A percentile compares a stretch with the other conserved stretches of the same genome.
Evolutionary conservation across 2,113 vertebrate genomes (phyloP).

Genomic region (Cacatua alba): DNA sequence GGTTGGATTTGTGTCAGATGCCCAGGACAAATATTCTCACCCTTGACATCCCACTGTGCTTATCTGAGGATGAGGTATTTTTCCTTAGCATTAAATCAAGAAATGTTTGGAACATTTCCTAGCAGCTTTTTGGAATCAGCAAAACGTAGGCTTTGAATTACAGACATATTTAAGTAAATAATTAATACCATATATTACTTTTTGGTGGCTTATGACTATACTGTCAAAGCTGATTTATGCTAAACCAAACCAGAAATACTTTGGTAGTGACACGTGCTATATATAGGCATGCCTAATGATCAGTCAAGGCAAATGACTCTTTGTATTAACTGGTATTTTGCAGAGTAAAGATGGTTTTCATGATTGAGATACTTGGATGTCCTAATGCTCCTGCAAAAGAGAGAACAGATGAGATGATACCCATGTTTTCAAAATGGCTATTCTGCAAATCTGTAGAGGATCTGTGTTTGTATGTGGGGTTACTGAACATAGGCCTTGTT

Average conservation of each 20-base stretch:
- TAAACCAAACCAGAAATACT: slow-evolving; percentile 16
- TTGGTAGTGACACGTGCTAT: background rate
- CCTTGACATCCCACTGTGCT: background rate
- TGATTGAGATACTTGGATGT: background rate
- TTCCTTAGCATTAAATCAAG: slow-evolving; percentile 14
- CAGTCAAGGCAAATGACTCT: background rate
- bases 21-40: background rate
- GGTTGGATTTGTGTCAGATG: background rate
- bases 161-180: background rate
- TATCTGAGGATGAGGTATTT: background rate
- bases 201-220: fast-evolving
- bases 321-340: background rate
- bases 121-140: background rate
- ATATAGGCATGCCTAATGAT: background rate
- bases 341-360: background rate
- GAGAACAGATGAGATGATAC: background rate
- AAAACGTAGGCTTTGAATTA: background rate
- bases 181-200: background rate
- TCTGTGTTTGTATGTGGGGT: background rate
- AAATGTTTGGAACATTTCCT: background rate
- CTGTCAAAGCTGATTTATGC: background rate
- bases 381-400: background rate
- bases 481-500: background rate
- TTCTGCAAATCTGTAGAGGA: background rate
- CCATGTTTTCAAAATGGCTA: background rate